Evolutionary conservation across 2,888 invertebrate species (phyloP), one percentile per base, ranked within the genome.

Genomic region (Hyles lineata): DNA sequence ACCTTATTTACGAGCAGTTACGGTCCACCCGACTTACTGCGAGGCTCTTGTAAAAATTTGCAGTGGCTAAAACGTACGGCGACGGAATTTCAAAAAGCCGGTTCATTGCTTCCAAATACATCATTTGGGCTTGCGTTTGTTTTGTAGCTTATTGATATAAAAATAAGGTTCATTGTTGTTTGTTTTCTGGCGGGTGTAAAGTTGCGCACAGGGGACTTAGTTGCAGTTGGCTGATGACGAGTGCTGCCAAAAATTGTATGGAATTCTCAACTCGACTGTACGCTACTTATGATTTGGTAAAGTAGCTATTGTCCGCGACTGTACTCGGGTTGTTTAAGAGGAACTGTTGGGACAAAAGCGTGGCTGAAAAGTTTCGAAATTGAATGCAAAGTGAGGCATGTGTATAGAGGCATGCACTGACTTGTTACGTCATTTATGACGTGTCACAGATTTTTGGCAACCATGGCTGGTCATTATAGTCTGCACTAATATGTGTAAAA

Each of bases 1-100:
- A 82, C 88, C 84, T 83, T 87, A 90, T 79, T 71, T 72, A 79
- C 67, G 71, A 25, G 74, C 75, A 85, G 19, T n/a, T 85, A 92
- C 86, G 85, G 85, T 78, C 83, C 83, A 85, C 80, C 76, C 72
- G 77, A 75, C 77, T 78, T 80, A 82, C 73, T 76, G 74, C 75
- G 76, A 76, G 76, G 80, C 76, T 83, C 80, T 85, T 83, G 83
- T 83, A 85, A 89, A 91, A 88, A 89, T 87, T 90, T 90, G 87
- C 87, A 83, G 86, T 84, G 81, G 87, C 86, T 84, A 85, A 87
- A 63, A 85, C 88, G 90, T 84, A 92, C 92, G 91, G 83, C 88
- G 89, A 83, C 89, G 91, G 93, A 94, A 94, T 94, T 93, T 92
- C 93, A 94, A 93, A 93, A 93, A 94, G 93, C 92, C 90, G 89